Evolutionary conservation across 2,797 vertebrate species (phyloP).

Genomic region (Triplophysa bombifrons): DNA sequence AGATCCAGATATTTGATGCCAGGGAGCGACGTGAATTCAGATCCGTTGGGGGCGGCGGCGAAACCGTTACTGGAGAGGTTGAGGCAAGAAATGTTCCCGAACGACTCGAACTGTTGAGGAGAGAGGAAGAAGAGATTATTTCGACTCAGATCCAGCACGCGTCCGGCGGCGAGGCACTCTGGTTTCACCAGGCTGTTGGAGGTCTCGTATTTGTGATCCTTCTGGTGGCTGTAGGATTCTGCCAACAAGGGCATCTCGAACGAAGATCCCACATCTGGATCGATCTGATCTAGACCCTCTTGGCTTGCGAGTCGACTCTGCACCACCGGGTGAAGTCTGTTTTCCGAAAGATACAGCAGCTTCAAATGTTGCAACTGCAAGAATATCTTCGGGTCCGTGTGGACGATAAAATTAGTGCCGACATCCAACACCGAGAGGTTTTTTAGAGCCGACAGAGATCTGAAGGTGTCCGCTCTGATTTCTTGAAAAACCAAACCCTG

Average conservation of each 20-base stretch:
- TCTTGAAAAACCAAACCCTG: conserved; percentile 86
- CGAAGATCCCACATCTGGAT: conserved; percentile 22
- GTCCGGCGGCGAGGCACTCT: conserved; percentile 75
- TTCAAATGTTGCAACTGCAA: conserved; percentile 65
- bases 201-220: conserved; percentile 50
- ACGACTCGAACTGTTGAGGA: conserved; percentile 70
- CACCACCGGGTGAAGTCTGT: conserved; percentile 75
- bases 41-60: conserved; percentile 75
- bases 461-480: conserved; percentile 67
- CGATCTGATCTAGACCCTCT: accelerated
- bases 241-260: conserved; percentile 46
- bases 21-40: conserved; percentile 72
- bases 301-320: accelerated
- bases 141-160: conserved; percentile 78
- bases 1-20: conserved; percentile 82
- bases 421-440: conserved; percentile 84
- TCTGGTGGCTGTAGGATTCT: conserved; percentile 15
- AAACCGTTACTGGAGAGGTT: conserved; percentile 84
- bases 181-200: conserved; percentile 68
- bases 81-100: conserved; percentile 78
- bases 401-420: conserved; percentile 90
- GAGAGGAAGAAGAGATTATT: conserved; percentile 83
- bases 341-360: conserved; percentile 81
- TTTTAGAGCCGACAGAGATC: conserved; percentile 73
- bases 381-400: conserved; percentile 74